Base-by-base conservation (phyloP, 2,113 vertebrate genomes). In the Climacteris rufus region DNA sequence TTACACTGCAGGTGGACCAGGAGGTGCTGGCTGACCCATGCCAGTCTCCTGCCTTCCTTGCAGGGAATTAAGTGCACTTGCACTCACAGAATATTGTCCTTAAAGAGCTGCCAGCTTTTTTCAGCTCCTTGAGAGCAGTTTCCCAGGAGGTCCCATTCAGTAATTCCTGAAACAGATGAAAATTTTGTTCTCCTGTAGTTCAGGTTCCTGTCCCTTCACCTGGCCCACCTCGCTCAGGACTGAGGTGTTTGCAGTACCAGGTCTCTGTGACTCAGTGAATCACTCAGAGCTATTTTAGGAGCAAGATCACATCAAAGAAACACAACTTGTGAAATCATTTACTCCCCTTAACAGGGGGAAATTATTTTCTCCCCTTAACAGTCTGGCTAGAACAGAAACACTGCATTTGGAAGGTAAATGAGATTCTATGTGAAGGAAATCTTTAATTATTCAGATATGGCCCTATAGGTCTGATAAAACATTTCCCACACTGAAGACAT, bases 391-490 rank as follows among this genome's bases (percentile, higher is more conserved):
- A 89, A 54, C 45, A 77, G 12, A 56, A 63, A 39, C 21, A 50
- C 27, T 30, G 9, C 25, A 30, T 87, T 82, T 89, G 59, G 45
- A 69, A 88, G 45, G 37, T 57, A 76, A 89, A 74, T 74, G 45
- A 53, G 45, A 86, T 69, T 80, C 50, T 65, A 4, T 37, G 40
- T 49, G 54, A 80, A 72, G 13, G n/a, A 44, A 80, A 83, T 72
- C 5, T 80, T 92, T 61, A 88, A 68, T 96, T 88, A 76, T 76
- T 83, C 50, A 90, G 80, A 68, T 37, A 49, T 16, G 12, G 42
- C 40, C 42, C 42, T 52, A 13, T n/a, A 81, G 50, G 45, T 92
- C 42, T 72, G 45, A 72, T 33, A 89, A 63, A 88, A 22, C n/a
- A 21, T 64, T 72, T 72, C 7, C 17, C 21, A 31, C 37, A 45